These are phyloP conservation scores for Catocala fraxini DNA, from an alignment of 2,888 invertebrate genomes.

Conservation along the genomic window DNA sequence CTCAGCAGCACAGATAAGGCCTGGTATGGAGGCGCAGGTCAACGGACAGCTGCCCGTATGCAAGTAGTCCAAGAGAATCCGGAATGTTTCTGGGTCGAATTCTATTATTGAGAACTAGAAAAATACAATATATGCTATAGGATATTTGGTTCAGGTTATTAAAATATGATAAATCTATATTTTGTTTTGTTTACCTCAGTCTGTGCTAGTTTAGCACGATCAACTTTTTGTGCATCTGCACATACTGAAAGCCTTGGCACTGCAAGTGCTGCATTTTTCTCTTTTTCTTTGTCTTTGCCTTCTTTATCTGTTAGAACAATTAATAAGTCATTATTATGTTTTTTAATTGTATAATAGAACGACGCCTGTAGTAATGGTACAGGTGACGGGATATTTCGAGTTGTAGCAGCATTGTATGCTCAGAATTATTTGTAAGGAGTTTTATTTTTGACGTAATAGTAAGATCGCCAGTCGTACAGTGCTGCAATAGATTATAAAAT, in stretches of 20 bases:
- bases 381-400: too few relatives aligned
- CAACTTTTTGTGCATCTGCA: constrained; percentile 97
- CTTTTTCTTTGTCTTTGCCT: constrained; percentile 92
- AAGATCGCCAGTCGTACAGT: too few relatives aligned
- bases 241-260: constrained; percentile 96
- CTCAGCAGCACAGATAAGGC: constrained; percentile 97
- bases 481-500: too few relatives aligned
- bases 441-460: neutral
- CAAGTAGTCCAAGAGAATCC: constrained; percentile 95
- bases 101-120: constrained; percentile 97
- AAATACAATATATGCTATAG: constrained; percentile 17
- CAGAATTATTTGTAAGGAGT: constrained; percentile 25
- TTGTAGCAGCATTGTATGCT: constrained; percentile 10
- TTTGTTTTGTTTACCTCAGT: constrained; percentile 90
- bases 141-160: neutral
- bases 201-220: constrained; percentile 96
- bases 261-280: constrained; percentile 92
- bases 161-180: too few relatives aligned
- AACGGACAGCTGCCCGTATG: constrained; percentile 97
- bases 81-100: constrained; percentile 97
- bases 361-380: neutral
- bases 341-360: neutral
- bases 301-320: constrained; percentile 90
- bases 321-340: neutral
- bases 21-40: constrained; percentile 97